A percentile compares a stretch with the other conserved stretches of the same genome.
phyloP scores from a whole-genome alignment of 2,797 vertebrate species.

The Emys orbicularis region DNA sequence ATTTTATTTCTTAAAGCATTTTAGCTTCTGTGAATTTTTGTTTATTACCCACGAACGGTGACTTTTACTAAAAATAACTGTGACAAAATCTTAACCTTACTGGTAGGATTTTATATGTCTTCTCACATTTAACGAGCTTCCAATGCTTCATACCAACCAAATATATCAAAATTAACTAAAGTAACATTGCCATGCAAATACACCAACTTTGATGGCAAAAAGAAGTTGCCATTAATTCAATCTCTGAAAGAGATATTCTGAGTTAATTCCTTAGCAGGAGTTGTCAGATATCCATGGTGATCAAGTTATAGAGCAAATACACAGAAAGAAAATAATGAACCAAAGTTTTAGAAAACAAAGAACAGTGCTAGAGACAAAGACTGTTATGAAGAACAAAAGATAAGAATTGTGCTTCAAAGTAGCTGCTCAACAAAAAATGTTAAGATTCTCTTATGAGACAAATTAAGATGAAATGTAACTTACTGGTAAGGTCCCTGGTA shows the following conservation, averaged over 20 bases:
- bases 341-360: neutral
- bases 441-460: neutral
- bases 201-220: constrained; percentile 16
- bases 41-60: no score
- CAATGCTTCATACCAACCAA: constrained; percentile 24
- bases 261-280: neutral
- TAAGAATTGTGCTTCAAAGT: neutral
- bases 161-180: neutral
- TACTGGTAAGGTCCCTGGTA: constrained; percentile 97
- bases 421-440: neutral
- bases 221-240: neutral
- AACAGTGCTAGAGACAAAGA: neutral
- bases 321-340: neutral
- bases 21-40: no score
- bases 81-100: neutral
- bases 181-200: neutral
- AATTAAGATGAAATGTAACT: constrained; percentile 71
- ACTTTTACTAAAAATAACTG: no score
- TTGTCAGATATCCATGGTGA: neutral
- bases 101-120: constrained; percentile 6
- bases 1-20: no score
- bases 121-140: constrained; percentile 48
- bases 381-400: neutral
- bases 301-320: neutral
- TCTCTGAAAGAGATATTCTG: neutral